Conservation (phyloP, 2,113 vertebrate genomes). For the Tylochromis polylepis region DNA sequence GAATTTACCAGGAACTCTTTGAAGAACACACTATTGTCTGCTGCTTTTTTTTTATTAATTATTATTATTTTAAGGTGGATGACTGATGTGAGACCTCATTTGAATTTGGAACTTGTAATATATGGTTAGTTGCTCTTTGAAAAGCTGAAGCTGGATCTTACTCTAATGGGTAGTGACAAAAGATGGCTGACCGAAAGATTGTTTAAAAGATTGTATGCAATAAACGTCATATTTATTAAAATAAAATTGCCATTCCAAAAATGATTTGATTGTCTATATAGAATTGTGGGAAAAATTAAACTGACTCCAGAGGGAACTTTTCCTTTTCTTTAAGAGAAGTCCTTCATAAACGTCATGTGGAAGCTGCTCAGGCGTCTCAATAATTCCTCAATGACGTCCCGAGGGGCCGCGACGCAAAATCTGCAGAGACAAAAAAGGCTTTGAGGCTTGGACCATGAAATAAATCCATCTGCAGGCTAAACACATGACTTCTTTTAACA, state of each 20-base stretch:
- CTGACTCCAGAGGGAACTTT: not conserved
- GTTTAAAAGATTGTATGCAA: not conserved
- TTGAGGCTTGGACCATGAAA: not conserved
- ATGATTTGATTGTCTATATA: not conserved
- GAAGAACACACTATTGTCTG: not conserved
- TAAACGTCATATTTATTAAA: constrained; percentile 4
- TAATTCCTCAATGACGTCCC: constrained; percentile 40
- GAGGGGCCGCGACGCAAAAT: constrained; percentile 16
- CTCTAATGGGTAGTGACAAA: not conserved
- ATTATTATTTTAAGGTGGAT: not conserved
- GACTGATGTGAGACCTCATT: not conserved
- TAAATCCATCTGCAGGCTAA: not conserved
- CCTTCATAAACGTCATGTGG: constrained; percentile 61
- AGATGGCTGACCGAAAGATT: not conserved
- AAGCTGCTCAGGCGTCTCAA: constrained; percentile 58
- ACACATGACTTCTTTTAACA: not conserved
- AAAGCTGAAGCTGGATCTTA: constrained; percentile 21
- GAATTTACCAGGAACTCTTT: not conserved
- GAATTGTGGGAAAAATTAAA: not conserved
- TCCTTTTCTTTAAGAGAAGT: constrained; percentile 39
- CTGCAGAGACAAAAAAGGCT: constrained; percentile 6
- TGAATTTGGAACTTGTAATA: not conserved
- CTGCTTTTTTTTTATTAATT: not conserved
- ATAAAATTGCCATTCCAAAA: not conserved
- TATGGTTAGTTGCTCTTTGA: not conserved